These are phyloP conservation scores for Megalops atlanticus DNA, from an alignment of 2,113 vertebrate genomes.

Conservation along the genomic window DNA sequence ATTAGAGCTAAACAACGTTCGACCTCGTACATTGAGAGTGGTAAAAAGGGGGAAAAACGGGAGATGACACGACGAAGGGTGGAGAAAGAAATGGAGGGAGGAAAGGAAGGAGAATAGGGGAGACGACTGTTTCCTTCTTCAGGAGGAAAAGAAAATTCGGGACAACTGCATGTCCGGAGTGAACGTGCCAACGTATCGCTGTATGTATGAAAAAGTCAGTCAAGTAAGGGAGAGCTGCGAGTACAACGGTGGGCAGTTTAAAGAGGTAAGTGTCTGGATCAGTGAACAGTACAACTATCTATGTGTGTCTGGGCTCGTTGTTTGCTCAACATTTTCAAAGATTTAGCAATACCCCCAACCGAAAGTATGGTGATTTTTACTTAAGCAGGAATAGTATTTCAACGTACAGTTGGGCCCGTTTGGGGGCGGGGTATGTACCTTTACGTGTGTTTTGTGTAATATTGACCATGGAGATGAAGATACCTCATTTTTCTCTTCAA, in stretches of 20 bases:
- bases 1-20: not conserved
- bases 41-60: slow-evolving; percentile 5
- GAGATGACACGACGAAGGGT: slow-evolving; percentile 13
- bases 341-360: not conserved
- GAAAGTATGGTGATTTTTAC: not conserved
- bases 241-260: not conserved
- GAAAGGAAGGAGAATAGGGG: slow-evolving; percentile 29
- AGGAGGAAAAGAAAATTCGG: slow-evolving; percentile 20
- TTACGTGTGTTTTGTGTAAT: not conserved
- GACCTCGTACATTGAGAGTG: not conserved
- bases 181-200: not conserved
- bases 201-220: slow-evolving; percentile 3
- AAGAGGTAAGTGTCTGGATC: not conserved
- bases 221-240: not conserved
- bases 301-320: not conserved
- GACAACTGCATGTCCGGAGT: not conserved
- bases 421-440: not conserved
- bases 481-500: not conserved
- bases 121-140: slow-evolving; percentile 22
- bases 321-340: not conserved
- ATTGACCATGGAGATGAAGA: not conserved
- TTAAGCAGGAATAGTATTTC: not conserved
- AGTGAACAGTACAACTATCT: not conserved
- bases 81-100: slow-evolving; percentile 17
- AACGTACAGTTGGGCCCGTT: too few relatives aligned